Percentiles rank a stretch among this genome's conserved stretches.
Evolutionary conservation across 2,888 invertebrate genomes (phyloP).

Genomic region (Amblyteles armatorius): DNA sequence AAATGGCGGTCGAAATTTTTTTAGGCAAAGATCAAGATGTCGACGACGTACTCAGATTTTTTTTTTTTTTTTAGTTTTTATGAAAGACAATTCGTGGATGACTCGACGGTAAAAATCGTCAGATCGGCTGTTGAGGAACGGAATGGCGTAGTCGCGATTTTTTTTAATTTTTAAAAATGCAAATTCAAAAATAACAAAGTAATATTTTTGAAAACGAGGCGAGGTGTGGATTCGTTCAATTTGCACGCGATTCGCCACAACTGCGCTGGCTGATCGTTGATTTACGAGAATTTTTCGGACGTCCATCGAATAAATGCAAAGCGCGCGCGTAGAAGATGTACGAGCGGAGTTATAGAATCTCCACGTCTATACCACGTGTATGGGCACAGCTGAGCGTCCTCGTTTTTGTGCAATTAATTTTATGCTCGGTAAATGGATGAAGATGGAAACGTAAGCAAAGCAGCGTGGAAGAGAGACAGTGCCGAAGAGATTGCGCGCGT

Average conservation of each 20-base stretch:
- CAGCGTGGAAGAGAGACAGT: not conserved
- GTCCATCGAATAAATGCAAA: not conserved
- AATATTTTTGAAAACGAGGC: too few species aligned
- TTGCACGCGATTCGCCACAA: not conserved
- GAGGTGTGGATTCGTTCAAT: not conserved
- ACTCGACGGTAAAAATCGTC: too few species aligned
- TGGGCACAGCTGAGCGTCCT: not conserved
- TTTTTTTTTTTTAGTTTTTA: too few species aligned
- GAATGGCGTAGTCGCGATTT: too few species aligned
- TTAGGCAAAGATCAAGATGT: too few species aligned
- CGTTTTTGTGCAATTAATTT: slow-evolving; percentile 20
- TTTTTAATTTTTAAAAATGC: too few species aligned
- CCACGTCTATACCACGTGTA: not conserved
- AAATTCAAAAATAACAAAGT: too few species aligned
- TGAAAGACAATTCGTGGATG: too few species aligned
- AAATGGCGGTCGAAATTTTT: too few species aligned
- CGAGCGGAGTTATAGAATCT: not conserved
- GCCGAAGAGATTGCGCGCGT: not conserved
- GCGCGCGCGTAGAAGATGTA: not conserved
- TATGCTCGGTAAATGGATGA: not conserved
- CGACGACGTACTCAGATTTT: too few species aligned
- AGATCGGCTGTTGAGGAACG: too few species aligned
- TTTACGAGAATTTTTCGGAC: not conserved
- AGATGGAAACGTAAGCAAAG: slow-evolving; percentile 4
- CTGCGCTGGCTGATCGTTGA: not conserved